A percentile compares a stretch with the other conserved stretches of the same genome.
Evolutionary conservation across 2,797 vertebrate genomes (phyloP).

Genomic region (Morelia viridis): DNA sequence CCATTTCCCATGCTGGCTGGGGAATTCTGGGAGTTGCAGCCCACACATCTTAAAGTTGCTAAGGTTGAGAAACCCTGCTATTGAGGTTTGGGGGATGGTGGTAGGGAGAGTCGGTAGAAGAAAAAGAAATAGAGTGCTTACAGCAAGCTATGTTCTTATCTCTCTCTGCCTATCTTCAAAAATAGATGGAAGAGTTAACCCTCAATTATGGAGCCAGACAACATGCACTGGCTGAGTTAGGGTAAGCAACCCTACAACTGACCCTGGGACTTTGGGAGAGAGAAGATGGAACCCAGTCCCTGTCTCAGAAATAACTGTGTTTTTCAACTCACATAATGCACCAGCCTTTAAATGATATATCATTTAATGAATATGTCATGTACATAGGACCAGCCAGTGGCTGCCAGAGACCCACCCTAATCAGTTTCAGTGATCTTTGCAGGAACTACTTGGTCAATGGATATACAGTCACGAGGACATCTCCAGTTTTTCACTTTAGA

Average conservation of each 20-base stretch:
- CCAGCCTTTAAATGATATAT: neutral
- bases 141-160: neutral
- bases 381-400: neutral
- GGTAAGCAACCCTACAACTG: neutral
- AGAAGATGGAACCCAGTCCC: no score
- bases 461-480: neutral
- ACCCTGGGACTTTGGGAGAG: neutral
- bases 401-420: neutral
- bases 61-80: no score
- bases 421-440: neutral
- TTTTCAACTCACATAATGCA: neutral
- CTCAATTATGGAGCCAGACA: neutral
- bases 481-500: neutral
- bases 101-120: neutral
- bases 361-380: neutral
- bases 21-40: no score
- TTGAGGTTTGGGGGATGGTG: neutral
- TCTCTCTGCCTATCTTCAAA: neutral
- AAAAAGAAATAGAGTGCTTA: neutral
- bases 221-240: neutral
- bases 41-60: no score
- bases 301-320: neutral
- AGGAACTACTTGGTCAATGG: neutral
- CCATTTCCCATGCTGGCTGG: no score
- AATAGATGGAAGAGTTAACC: neutral